Percentiles rank a stretch among this genome's conserved stretches.
phyloP scores from a whole-genome alignment of 1,140 invertebrate genomes.

The Protaetia brevitarsis region DNA sequence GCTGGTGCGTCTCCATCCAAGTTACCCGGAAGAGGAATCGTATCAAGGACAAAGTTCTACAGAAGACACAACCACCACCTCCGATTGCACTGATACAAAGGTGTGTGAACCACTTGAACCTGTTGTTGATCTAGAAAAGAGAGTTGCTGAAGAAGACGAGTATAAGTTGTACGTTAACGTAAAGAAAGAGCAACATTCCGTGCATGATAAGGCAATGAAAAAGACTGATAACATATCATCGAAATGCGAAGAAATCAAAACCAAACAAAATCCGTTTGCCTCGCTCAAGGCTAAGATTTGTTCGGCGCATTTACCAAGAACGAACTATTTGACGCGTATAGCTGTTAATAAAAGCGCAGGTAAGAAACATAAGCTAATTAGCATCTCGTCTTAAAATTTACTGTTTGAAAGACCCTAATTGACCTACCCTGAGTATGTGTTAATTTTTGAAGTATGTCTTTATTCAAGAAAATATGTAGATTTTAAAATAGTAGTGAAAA shows the following conservation, averaged over 20 bases:
- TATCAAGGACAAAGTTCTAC: conserved; percentile 49
- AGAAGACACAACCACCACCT: conserved; percentile 49
- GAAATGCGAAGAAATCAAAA: conserved; percentile 42
- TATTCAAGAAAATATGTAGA: conserved; percentile 26
- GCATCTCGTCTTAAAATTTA: too few species aligned
- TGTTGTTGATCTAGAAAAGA: conserved; percentile 39
- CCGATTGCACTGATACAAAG: conserved; percentile 54
- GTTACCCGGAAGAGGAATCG: conserved; percentile 43
- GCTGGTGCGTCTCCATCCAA: conserved; percentile 41
- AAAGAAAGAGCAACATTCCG: background rate
- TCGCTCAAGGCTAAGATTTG: conserved; percentile 48
- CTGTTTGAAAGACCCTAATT: too few species aligned
- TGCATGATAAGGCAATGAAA: conserved; percentile 29
- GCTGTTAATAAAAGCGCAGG: conserved; percentile 48
- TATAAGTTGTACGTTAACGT: conserved; percentile 29
- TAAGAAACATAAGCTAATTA: background rate
- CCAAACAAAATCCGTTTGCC: conserved; percentile 44
- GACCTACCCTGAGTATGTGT: too few species aligned
- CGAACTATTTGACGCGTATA: conserved; percentile 46
- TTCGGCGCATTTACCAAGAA: conserved; percentile 49
- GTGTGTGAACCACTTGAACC: conserved; percentile 50
- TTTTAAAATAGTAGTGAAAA: conserved; percentile 35
- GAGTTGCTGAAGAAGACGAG: conserved; percentile 29
- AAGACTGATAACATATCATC: conserved; percentile 45
- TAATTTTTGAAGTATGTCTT: conserved; percentile 15